Percentiles rank a stretch among this genome's conserved stretches.
phyloP scores from a whole-genome alignment of 2,888 invertebrate species.

The Caenorhabditis imperialis region DNA sequence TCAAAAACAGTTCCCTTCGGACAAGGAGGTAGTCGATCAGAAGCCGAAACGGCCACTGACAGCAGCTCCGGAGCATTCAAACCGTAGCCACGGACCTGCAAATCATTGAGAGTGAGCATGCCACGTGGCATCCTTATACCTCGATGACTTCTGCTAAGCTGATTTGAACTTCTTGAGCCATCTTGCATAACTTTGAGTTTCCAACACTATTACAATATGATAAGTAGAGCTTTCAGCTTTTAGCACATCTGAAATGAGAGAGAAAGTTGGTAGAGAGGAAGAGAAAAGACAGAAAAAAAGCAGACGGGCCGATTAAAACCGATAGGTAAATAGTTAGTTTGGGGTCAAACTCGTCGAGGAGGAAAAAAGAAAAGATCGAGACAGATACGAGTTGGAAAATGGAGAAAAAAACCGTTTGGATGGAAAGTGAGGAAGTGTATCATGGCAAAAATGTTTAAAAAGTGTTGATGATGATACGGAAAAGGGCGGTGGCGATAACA shows the following conservation, averaged over 20 bases:
- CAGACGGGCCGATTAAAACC: constrained; percentile 39
- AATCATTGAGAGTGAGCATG: too few species aligned
- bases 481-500: constrained; percentile 39
- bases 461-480: constrained; percentile 26
- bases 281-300: constrained; percentile 19
- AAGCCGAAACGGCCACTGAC: constrained; percentile 61
- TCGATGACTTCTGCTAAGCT: constrained; percentile 61
- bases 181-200: constrained; percentile 10
- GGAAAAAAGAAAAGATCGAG: not conserved
- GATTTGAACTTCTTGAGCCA: constrained; percentile 58
- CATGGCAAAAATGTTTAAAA: too few species aligned
- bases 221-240: constrained; percentile 19
- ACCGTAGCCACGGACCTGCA: constrained; percentile 64
- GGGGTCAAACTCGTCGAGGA: constrained; percentile 19
- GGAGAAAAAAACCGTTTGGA: too few species aligned
- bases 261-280: not conserved
- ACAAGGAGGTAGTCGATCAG: constrained; percentile 61
- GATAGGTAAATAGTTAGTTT: constrained; percentile 48
- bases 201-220: constrained; percentile 1
- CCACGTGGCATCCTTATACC: constrained; percentile 26
- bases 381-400: not conserved
- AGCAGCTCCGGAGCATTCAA: constrained; percentile 64
- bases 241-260: constrained; percentile 42
- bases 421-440: too few species aligned
- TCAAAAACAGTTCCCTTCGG: constrained; percentile 68